Base-by-base conservation (phyloP, 2,797 vertebrate species). In the Oophaga sylvatica region DNA sequence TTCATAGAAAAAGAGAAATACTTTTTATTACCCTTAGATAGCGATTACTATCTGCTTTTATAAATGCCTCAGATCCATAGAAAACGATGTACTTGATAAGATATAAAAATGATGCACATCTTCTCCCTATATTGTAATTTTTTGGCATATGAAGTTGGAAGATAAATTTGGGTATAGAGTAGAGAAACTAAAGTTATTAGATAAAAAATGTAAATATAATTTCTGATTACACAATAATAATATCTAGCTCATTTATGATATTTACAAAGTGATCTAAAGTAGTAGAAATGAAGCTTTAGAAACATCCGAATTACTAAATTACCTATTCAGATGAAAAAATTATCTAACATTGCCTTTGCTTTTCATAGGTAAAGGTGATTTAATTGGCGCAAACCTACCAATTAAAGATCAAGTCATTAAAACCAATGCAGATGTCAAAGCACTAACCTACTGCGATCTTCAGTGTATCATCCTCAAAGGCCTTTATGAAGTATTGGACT, bases 361-460 rank as follows among this genome's bases (percentile, higher is more conserved):
- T 82, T 83, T 92, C 93, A 83, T 92, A 98, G 98, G 98, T 90
- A 99, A 99, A 95, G 97, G 97, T 10, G 97, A 99, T 93, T 95
- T 99, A 93, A 99, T 99, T 90, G 97, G 98, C 77, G 97, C 98
- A 20, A 99, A 98, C 90, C 93, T 99, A 88, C 97, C 97, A 80
- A 95, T 97, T 91, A 96, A 97, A 80, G 96, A 99, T 91, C 95
- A 97, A 91, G 98, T 99, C 83, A 98, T 99, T 92, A 99, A 99
- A 94, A 99, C 98, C 88, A 99, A 99, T 0, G 98, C 98, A 0
- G 98, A 99, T 15, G 98, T 99, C 90, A 99, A 99, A 94, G 97
- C 98, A 20, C 93, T 99, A 91, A 99, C 98, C 1, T 99, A 99
- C 94, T 99, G 98, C 88, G 98, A 99, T 92, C 97, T 99, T 91